Conservation (phyloP, 2,113 vertebrate genomes). For the Ramphastos sulfuratus region DNA sequence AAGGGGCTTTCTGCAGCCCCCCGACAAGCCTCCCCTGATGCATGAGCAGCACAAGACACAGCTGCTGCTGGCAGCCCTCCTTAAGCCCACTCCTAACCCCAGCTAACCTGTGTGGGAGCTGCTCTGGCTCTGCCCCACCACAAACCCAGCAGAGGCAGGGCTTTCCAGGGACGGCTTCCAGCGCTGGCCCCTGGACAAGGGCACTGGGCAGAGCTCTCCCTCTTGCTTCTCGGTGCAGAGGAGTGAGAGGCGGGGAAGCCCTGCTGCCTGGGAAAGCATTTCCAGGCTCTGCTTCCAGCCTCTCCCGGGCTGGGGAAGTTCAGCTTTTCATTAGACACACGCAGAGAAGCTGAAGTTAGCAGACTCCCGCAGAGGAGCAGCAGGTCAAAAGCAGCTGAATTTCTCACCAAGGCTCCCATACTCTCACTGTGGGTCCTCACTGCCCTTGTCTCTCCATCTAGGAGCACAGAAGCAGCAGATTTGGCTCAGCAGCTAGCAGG, state of each 20-base stretch:
- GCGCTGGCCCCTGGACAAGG: neutral
- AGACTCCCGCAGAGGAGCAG: neutral
- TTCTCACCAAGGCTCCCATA: neutral
- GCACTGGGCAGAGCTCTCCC: fast-evolving
- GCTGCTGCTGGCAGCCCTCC: neutral
- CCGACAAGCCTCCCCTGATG: too few species aligned
- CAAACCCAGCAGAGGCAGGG: neutral
- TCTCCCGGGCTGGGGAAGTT: neutral
- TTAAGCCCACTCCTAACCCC: neutral
- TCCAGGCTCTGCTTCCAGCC: neutral
- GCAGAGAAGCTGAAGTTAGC: neutral
- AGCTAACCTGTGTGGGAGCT: neutral
- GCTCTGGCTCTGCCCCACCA: neutral
- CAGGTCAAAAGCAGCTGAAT: fast-evolving
- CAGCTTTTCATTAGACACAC: neutral
- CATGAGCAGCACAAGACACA: neutral
- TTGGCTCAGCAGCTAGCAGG: fast-evolving
- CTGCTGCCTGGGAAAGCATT: neutral
- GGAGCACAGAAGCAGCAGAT: neutral
- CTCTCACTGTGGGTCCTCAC: fast-evolving
- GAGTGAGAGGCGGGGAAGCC: neutral
- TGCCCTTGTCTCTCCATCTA: neutral
- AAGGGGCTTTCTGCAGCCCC: neutral
- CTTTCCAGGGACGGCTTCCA: neutral
- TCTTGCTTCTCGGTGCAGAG: neutral